These are phyloP conservation scores for Rhombomys opimus DNA, from an alignment of 2,113 vertebrate genomes.

Conservation along the genomic window DNA sequence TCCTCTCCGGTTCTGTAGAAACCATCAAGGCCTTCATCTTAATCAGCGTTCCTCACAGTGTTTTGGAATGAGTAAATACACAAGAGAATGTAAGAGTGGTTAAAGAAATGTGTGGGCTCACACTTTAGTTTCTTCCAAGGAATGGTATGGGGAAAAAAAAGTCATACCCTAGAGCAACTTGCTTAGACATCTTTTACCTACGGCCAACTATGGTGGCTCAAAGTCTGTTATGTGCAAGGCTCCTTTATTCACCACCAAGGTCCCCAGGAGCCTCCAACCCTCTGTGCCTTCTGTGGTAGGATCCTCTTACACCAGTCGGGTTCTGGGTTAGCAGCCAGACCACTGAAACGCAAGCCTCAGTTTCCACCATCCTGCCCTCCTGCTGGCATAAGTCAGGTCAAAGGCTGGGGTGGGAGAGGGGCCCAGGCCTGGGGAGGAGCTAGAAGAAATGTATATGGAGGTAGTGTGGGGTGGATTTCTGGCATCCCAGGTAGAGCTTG, in stretches of 20 bases:
- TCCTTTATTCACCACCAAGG: conserved; percentile 15
- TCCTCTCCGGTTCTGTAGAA: neutral
- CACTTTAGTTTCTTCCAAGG: neutral
- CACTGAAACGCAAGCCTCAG: neutral
- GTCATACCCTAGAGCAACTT: neutral
- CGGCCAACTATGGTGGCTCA: rapidly evolving
- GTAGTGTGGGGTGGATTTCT: too few species aligned
- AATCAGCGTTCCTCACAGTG: neutral
- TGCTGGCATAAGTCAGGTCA: neutral
- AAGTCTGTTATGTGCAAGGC: neutral
- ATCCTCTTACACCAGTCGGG: neutral
- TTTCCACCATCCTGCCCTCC: neutral
- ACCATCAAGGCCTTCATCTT: neutral
- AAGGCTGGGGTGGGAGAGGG: neutral
- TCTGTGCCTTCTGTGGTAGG: neutral
- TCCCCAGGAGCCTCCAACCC: neutral
- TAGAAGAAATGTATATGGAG: too few species aligned
- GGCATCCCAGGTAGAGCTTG: too few species aligned
- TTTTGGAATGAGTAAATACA: neutral
- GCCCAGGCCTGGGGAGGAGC: neutral
- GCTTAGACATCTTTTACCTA: neutral
- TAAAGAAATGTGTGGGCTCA: neutral
- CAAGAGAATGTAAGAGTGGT: neutral
- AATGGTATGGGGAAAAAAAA: neutral
- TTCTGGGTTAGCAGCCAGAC: neutral